Evolutionary conservation across 2,797 vertebrate genomes (phyloP), one percentile per base, ranked within the genome.

Genomic region (Danio choprae): DNA sequence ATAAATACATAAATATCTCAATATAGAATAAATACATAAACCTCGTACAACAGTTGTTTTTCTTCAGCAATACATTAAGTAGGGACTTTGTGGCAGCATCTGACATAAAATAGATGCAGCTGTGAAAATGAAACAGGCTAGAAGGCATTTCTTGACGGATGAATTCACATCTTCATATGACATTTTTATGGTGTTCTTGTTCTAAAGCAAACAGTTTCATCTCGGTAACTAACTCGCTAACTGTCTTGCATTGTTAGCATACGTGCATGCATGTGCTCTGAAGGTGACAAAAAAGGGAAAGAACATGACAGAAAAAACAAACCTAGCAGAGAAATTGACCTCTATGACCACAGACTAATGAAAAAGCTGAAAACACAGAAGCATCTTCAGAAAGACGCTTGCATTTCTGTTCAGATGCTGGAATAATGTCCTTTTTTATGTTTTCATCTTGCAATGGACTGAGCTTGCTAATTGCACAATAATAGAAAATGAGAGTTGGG

Each of bases 1-100:
- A 93, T 94, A 93, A 93, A 94, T 93, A 93, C 80, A 75, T 92
- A 92, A 92, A 93, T 92, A 92, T 85, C 89, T 90, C 85, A 88
- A 77, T 85, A 86, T 85, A 75, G 79, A 87, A 91, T 93, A 93
- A 91, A 93, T 92, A 20, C 41, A 87, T 73, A 82, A 77, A 56
- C 44, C 80, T 59, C 41, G 51, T 58, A 76, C 51, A 73, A 67
- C 55, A 73, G 53, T 58, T 60, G 60, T 22, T 79, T 79, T 65
- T 55, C 38, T 71, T 75, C 40, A 77, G 75, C 68, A 71, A 59
- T 65, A 77, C 76, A 76, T 20, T 75, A 62, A 51, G 65, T 44
- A 20, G 40, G 77, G 76, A 59, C 22, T 40, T 20, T 22, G 43
- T 76, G 7, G 48, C 56, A 63, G 63, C 55, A 46, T 65, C 65